Conservation (phyloP, 2,888 invertebrate species). For the Diarsia rubi region DNA sequence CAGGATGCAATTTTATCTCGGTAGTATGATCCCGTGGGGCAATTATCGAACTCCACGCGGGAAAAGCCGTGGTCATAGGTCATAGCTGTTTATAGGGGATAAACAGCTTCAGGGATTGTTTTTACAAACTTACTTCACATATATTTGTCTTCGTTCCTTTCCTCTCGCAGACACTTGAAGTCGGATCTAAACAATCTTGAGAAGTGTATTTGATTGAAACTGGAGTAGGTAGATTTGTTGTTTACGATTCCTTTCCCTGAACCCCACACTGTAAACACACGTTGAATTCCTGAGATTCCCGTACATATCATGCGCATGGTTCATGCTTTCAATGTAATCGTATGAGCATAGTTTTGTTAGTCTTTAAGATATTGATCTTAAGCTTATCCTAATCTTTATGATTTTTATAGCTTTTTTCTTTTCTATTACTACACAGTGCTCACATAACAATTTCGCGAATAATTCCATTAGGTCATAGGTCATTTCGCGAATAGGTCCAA, state of each 20-base stretch:
- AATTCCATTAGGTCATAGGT: too few species aligned
- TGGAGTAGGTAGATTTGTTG: slow-evolving; percentile 10
- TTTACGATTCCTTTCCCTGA: not conserved
- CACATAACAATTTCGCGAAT: too few species aligned
- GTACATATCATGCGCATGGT: not conserved
- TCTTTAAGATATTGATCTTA: too few species aligned
- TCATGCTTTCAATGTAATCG: not conserved
- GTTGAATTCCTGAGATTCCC: not conserved
- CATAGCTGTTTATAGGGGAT: too few species aligned
- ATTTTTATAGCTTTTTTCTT: too few species aligned
- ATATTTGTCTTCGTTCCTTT: slow-evolving; percentile 26
- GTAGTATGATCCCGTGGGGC: too few species aligned
- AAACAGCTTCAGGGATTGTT: slow-evolving; percentile 1
- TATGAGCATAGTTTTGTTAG: not conserved
- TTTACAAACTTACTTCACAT: slow-evolving; percentile 16
- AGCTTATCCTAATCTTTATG: too few species aligned
- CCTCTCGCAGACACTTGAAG: not conserved
- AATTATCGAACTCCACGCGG: too few species aligned
- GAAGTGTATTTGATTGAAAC: slow-evolving; percentile 26
- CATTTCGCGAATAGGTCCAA: too few species aligned
- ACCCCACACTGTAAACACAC: not conserved
- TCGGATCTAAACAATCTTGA: slow-evolving; percentile 1
- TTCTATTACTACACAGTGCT: too few species aligned
- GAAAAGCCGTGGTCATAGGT: too few species aligned
- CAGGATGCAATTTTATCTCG: too few species aligned